These are phyloP conservation scores for Pseudococcus longispinus DNA, from an alignment of 2,888 invertebrate genomes.

Conservation along the genomic window DNA sequence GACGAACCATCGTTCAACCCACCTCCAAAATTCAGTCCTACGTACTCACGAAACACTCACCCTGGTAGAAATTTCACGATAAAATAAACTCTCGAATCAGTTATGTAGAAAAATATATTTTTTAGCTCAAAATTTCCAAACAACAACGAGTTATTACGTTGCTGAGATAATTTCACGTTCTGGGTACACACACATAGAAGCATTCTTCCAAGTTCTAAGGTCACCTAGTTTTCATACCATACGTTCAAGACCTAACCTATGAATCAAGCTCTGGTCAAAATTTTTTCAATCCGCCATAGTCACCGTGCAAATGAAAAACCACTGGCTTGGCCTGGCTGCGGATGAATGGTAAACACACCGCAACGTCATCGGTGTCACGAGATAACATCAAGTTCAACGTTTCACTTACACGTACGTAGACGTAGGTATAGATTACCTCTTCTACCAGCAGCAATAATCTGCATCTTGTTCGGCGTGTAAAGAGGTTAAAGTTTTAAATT, in stretches of 20 bases:
- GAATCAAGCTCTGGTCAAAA: not conserved
- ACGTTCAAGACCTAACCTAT: not conserved
- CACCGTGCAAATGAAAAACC: not conserved
- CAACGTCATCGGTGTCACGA: not conserved
- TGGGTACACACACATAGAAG: not conserved
- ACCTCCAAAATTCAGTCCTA: not conserved
- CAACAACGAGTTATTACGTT: slow-evolving; percentile 28
- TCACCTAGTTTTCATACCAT: slow-evolving; percentile 10
- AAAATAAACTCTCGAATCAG: no score
- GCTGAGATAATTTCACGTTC: slow-evolving; percentile 28
- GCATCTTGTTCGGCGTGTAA: not conserved
- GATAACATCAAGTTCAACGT: not conserved
- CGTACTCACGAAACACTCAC: not conserved
- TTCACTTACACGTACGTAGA: not conserved
- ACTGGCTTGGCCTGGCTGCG: not conserved
- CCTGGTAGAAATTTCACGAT: not conserved
- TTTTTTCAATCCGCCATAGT: not conserved
- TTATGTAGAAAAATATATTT: not conserved
- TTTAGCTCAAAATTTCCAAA: slow-evolving; percentile 25
- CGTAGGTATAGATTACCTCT: not conserved
- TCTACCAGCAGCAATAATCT: not conserved
- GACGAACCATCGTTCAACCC: not conserved
- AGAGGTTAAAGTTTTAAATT: not conserved
- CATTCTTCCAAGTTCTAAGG: slow-evolving; percentile 11
- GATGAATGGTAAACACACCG: not conserved